A percentile compares a stretch with the other conserved stretches of the same genome.
These are phyloP conservation scores for Collichthys lucidus DNA, from an alignment of 2,113 vertebrate species.

Conservation along the genomic window DNA sequence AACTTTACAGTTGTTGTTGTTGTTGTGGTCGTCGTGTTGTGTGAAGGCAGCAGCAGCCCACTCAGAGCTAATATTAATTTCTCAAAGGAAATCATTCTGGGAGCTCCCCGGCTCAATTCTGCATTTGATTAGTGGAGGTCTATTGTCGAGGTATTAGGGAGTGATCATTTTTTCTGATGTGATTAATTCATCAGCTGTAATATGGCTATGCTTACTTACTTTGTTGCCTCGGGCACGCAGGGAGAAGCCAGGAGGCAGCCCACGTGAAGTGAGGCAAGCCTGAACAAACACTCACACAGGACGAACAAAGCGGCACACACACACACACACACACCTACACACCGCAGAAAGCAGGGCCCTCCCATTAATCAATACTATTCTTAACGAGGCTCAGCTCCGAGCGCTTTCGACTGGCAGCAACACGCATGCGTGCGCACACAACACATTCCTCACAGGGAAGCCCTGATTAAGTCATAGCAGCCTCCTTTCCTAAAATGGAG, in stretches of 20 bases:
- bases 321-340: slow-evolving; percentile 9
- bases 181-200: slow-evolving; percentile 52
- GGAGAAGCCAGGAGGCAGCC: slow-evolving; percentile 4
- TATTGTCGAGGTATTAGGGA: slow-evolving; percentile 27
- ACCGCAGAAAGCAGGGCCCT: slow-evolving; percentile 35
- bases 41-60: slow-evolving; percentile 40
- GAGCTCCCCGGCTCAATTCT: slow-evolving; percentile 36
- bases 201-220: not conserved
- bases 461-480: slow-evolving; percentile 77
- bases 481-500: slow-evolving; percentile 65
- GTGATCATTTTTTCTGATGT: slow-evolving; percentile 36
- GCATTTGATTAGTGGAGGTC: slow-evolving; percentile 45
- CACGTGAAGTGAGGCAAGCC: slow-evolving; percentile 17
- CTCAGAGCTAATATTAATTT: slow-evolving; percentile 57
- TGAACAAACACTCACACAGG: slow-evolving; percentile 3
- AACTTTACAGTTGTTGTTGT: slow-evolving; percentile 25
- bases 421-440: not conserved
- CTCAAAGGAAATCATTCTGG: slow-evolving; percentile 58
- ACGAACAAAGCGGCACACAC: not conserved
- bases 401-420: slow-evolving; percentile 3
- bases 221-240: not conserved
- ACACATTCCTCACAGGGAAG: slow-evolving; percentile 71
- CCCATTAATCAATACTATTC: slow-evolving; percentile 66
- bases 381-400: slow-evolving; percentile 22
- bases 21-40: not conserved